Evolutionary conservation across 2,113 vertebrate species (phyloP).

Genomic region (Leucopternis melanops): DNA sequence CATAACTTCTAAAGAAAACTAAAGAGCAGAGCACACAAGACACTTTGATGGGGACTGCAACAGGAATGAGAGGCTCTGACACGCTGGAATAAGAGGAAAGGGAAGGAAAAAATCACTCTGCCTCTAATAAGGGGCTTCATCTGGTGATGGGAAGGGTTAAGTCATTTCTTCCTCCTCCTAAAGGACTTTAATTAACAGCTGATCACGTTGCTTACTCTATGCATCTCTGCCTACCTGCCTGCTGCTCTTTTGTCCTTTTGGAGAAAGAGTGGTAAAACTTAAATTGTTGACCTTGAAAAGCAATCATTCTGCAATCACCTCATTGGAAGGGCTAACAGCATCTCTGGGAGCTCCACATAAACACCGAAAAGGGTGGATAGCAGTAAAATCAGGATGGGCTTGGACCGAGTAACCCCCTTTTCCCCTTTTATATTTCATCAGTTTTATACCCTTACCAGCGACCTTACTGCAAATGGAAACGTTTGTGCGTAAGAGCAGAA

Average conservation of each 20-base stretch:
- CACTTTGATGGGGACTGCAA: background rate
- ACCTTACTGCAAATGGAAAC: background rate
- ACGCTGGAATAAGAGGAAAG: background rate
- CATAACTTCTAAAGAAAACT: background rate
- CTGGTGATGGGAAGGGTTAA: conserved; percentile 31
- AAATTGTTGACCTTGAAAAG: conserved; percentile 47
- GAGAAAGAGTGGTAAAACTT: conserved; percentile 35
- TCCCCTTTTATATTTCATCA: background rate
- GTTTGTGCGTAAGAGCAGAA: background rate
- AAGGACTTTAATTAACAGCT: conserved; percentile 33
- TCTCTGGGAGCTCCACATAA: background rate
- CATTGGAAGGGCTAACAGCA: background rate
- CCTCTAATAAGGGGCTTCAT: background rate
- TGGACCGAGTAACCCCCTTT: background rate
- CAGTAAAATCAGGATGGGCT: background rate
- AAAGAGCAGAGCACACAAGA: background rate
- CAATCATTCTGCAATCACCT: conserved; percentile 33
- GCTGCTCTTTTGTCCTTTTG: conserved; percentile 29
- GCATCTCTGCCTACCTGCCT: conserved; percentile 37
- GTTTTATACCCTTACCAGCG: background rate
- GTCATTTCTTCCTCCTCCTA: background rate
- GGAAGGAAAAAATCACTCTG: background rate
- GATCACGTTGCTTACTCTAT: conserved; percentile 41
- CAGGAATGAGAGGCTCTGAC: background rate
- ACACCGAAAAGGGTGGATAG: background rate